A percentile compares a stretch with the other conserved stretches of the same genome.
Evolutionary conservation across 2,888 invertebrate species (phyloP).

Genomic region (Xanthia togata): DNA sequence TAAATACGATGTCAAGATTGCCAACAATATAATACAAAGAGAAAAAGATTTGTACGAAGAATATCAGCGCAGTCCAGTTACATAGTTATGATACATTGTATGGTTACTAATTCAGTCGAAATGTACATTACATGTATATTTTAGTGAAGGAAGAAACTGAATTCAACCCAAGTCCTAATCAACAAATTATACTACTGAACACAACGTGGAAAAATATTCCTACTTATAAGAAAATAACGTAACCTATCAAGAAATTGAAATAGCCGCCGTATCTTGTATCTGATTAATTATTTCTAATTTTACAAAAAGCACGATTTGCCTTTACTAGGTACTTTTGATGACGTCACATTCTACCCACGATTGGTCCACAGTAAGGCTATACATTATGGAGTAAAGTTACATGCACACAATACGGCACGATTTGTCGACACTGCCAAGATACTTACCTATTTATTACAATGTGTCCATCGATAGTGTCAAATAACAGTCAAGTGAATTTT

Average conservation of each 20-base stretch:
- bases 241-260: conserved; percentile 45
- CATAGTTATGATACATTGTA: conserved; percentile 72
- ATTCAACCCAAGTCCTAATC: conserved; percentile 52
- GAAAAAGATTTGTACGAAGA: conserved; percentile 86
- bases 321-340: conserved; percentile 74
- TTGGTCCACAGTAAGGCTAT: conserved; percentile 88
- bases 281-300: conserved; percentile 62
- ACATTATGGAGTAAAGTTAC: conserved; percentile 72
- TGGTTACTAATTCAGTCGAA: conserved; percentile 81
- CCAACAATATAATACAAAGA: conserved; percentile 81
- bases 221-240: conserved; percentile 58
- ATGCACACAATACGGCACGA: conserved; percentile 52
- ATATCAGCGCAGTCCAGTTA: conserved; percentile 80
- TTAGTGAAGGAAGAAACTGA: conserved; percentile 60
- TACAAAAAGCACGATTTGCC: conserved; percentile 73
- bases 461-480: conserved; percentile 30
- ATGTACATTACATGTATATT: conserved; percentile 67
- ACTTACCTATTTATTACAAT: conserved; percentile 26
- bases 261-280: conserved; percentile 32
- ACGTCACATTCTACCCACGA: conserved; percentile 75
- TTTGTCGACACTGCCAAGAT: conserved; percentile 55
- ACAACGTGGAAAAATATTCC: conserved; percentile 75
- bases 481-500: conserved; percentile 20
- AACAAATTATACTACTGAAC: conserved; percentile 75
- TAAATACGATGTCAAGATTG: conserved; percentile 80